These are phyloP conservation scores for Ecliptopera silaceata DNA, from an alignment of 2,888 invertebrate genomes.

Conservation along the genomic window DNA sequence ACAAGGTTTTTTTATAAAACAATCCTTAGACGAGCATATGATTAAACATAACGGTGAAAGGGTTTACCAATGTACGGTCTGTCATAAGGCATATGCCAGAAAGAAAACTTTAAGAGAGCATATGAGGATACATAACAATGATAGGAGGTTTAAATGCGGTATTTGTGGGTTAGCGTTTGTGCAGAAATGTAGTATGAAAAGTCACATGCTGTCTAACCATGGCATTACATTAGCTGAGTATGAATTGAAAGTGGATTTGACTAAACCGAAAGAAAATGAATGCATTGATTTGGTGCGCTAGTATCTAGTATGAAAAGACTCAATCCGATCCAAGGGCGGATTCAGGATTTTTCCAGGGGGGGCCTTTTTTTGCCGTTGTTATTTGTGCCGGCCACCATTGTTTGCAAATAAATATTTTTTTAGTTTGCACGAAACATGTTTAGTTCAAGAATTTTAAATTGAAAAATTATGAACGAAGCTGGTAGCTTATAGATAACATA, in stretches of 20 bases:
- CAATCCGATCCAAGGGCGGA: no score
- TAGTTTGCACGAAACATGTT: no score
- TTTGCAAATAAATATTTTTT: no score
- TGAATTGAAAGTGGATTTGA: slow-evolving; percentile 39
- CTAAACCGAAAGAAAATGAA: not conserved
- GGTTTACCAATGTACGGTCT: slow-evolving; percentile 66
- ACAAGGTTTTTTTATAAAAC: slow-evolving; percentile 70
- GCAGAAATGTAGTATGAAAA: slow-evolving; percentile 71
- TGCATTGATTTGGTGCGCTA: not conserved
- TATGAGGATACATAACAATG: slow-evolving; percentile 75
- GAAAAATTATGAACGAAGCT: no score
- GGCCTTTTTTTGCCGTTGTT: no score
- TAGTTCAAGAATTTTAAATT: no score
- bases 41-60: slow-evolving; percentile 70
- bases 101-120: slow-evolving; percentile 72
- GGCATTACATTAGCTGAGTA: slow-evolving; percentile 64
- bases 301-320: no score
- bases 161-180: slow-evolving; percentile 67
- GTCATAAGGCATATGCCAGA: slow-evolving; percentile 67
- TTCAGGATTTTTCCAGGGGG: no score
- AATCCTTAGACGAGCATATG: slow-evolving; percentile 72
- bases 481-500: no score
- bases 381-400: no score
- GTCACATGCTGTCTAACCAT: slow-evolving; percentile 72
- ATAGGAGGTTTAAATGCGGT: slow-evolving; percentile 69